Conservation (phyloP, 2,113 vertebrate species). For the Lepidothrix coronata region DNA sequence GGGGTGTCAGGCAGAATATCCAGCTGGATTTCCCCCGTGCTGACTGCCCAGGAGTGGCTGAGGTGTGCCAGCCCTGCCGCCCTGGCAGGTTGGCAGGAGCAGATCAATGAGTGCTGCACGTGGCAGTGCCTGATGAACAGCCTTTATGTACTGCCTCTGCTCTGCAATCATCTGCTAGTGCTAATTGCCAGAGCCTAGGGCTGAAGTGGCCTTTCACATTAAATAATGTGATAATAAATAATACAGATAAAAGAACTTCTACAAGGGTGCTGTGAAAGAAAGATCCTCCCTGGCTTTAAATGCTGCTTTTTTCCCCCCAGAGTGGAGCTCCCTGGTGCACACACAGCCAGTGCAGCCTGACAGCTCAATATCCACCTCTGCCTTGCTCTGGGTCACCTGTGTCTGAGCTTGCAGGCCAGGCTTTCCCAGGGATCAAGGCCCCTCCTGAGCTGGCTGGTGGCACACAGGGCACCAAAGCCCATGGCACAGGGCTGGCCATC, state of each 20-base stretch:
- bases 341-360: accelerated
- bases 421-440: not conserved
- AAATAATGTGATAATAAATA: not conserved
- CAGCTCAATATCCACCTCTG: not conserved
- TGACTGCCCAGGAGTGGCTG: not conserved
- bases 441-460: not conserved
- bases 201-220: not conserved
- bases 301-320: not conserved
- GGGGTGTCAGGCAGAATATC: not conserved
- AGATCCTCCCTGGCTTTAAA: not conserved
- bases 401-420: not conserved
- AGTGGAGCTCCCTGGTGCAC: not conserved
- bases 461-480: not conserved
- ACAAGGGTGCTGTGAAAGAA: not conserved
- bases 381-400: not conserved
- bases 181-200: not conserved
- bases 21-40: not conserved
- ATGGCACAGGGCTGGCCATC: not conserved
- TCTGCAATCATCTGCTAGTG: not conserved
- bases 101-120: not conserved
- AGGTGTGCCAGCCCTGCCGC: not conserved
- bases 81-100: not conserved
- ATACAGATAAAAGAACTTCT: not conserved
- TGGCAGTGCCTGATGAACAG: not conserved
- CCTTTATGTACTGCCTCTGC: not conserved